phyloP scores from a whole-genome alignment of 1,140 invertebrate genomes.

The Musca domestica region DNA sequence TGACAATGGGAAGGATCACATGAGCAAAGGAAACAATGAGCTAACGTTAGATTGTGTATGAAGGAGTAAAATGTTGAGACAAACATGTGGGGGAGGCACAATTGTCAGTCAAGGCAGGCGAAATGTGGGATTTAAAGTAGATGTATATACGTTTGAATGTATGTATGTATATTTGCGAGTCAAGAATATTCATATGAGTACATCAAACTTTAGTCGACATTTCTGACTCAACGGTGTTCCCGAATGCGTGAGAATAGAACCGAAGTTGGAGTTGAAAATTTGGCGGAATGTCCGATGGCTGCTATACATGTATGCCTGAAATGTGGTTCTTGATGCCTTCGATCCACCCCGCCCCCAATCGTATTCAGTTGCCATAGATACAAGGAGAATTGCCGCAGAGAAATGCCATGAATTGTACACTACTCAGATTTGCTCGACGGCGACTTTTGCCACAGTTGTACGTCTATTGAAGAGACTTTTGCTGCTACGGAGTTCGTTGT shows the following conservation, averaged over 20 bases:
- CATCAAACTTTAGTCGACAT: too few species aligned
- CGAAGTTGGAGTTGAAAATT: too few species aligned
- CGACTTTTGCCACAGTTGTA: constrained; percentile 11
- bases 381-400: not conserved
- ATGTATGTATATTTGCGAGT: not conserved
- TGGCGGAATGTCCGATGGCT: too few species aligned
- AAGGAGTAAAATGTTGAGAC: not conserved
- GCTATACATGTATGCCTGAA: too few species aligned
- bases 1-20: not conserved
- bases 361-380: too few species aligned
- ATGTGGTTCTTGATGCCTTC: too few species aligned
- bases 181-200: not conserved
- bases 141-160: not conserved
- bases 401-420: constrained; percentile 11
- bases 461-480: not conserved
- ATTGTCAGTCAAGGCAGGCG: not conserved
- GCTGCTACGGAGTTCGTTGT: not conserved
- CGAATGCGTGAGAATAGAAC: too few species aligned
- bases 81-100: not conserved
- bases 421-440: not conserved
- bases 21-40: not conserved
- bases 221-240: too few species aligned
- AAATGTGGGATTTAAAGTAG: not conserved
- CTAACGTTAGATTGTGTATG: not conserved
- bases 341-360: too few species aligned